Evolutionary conservation across 2,797 vertebrate genomes (phyloP), one percentile per base, ranked within the genome.

Genomic region (Rhinella marina): DNA sequence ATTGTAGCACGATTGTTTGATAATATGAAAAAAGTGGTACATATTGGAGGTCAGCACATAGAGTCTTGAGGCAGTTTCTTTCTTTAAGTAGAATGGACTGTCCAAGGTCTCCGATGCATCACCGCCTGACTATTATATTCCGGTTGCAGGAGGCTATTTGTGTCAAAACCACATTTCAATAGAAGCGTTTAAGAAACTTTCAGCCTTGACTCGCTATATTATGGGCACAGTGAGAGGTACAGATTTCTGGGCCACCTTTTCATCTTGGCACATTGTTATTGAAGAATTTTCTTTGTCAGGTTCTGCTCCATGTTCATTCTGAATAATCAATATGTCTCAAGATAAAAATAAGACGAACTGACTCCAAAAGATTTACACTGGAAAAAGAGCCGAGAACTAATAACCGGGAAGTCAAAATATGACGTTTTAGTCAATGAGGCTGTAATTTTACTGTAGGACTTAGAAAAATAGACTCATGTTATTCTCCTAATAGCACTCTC

Each of bases 91-190:
- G 50, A 76, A 48, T 76, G 41, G 14, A 48, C 16, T 52, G n/a
- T 76, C 73, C 41, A 76, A 76, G 73, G 73, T 76, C 48, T 76
- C 41, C 25, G 19, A 14, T n/a, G 19, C 73, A 50, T 76, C 48
- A 7, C 41, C 32, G 8, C 14, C 73, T 41, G 48, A 76, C 73
- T 76, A 76, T 76, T 76, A 50, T 50, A 10, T 23, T 79, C 77
- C 19, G 50, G 77, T 50, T 52, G 73, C 73, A 76, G 73, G 73
- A 76, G 73, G 73, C 73, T 50, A 76, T 76, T 76, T 76, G 41
- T 76, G 73, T 76, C 73, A 76, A 76, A 50, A 50, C 12, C 73
- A 48, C 41, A 76, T 76, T 76, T 76, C 73, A 76, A 50, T 50
- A 52, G 73, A 76, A 76, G 12, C 23, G 41, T 50, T 76, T 32